A percentile compares a stretch with the other conserved stretches of the same genome.
Conservation (phyloP, 1,140 invertebrate genomes). For the Drosophila pseudoobscura region DNA sequence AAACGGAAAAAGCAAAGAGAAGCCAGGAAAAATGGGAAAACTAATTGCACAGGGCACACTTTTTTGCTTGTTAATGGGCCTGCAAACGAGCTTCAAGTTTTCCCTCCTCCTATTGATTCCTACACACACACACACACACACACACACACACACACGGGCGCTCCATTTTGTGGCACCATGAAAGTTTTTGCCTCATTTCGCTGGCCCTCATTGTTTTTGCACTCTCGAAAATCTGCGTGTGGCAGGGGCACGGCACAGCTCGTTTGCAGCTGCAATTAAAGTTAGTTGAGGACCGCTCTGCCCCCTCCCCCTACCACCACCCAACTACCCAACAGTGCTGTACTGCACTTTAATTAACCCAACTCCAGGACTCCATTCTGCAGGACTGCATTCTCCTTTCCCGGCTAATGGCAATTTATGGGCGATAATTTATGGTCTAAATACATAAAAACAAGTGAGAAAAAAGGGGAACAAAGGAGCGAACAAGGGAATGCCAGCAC, state of each 20-base stretch:
- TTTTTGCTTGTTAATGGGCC: conserved; percentile 69
- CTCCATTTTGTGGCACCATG: conserved; percentile 31
- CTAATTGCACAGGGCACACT: conserved; percentile 69
- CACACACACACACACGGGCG: conserved; percentile 30
- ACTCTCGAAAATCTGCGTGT: conserved; percentile 66
- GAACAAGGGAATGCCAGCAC: neutral
- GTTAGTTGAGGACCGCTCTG: conserved; percentile 26
- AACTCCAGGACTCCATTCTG: conserved; percentile 15
- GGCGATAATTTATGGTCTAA: conserved; percentile 65
- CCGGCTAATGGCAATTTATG: conserved; percentile 72
- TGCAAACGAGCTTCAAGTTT: conserved; percentile 48
- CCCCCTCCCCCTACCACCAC: too few species aligned
- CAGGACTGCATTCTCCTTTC: neutral
- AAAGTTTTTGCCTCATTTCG: conserved; percentile 72
- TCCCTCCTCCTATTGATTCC: conserved; percentile 57
- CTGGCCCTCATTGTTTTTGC: conserved; percentile 56
- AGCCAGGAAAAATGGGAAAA: conserved; percentile 41
- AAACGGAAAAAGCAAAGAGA: conserved; percentile 9
- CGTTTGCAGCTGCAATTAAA: conserved; percentile 75
- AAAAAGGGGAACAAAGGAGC: conserved; percentile 16
- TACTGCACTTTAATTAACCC: conserved; percentile 70
- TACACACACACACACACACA: conserved; percentile 12
- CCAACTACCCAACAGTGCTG: too few species aligned
- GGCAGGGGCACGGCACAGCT: conserved; percentile 56
- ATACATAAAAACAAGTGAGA: conserved; percentile 28